Evolutionary conservation across 2,113 vertebrate species (phyloP), one percentile per base, ranked within the genome.

Genomic region (Phylloscopus trochilus): DNA sequence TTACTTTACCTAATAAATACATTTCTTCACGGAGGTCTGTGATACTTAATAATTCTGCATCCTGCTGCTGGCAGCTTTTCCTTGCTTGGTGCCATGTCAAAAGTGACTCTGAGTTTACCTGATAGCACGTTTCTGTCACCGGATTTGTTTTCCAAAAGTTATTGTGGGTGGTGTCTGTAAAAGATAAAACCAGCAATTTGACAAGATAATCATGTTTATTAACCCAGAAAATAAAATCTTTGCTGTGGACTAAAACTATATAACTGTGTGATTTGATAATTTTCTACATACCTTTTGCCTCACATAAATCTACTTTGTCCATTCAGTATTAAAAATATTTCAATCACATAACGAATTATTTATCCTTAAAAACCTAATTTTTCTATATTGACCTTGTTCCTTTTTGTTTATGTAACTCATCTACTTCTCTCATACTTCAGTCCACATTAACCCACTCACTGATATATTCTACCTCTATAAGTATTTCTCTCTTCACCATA

Each of bases 21-120:
- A 98, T 98, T 97, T 99, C 98, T 93, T 99, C 99, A 5, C 97
- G 98, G 15, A 99, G 95, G 73, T 99, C 98, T 4, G 98, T 95
- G 58, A 99, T 95, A 90, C 98, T 99, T 96, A 99, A 75, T 87
- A 99, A 98, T 73, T 99, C 99, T 0, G 98, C 98, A 9, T 97
- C 95, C 94, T 99, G 99, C 81, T 99, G 99, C 67, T 98, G 98
- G 95, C 99, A 99, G 97, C 99, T 99, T 96, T 97, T 98, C 92
- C 98, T 98, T n/a, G 99, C 99, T 97, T 99, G 98, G 47, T 98
- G 96, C 99, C 99, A 99, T 2, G 98, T 99, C 92, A 99, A 67
- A 59, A 98, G 98, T 0, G 99, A 98, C 52, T 97, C 96, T 33
- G 78, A 74, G 51, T 99, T 99, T 92, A 98, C 98, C 95, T 99